Conservation (phyloP, 2,113 vertebrate species). For the Oenanthe melanoleuca region DNA sequence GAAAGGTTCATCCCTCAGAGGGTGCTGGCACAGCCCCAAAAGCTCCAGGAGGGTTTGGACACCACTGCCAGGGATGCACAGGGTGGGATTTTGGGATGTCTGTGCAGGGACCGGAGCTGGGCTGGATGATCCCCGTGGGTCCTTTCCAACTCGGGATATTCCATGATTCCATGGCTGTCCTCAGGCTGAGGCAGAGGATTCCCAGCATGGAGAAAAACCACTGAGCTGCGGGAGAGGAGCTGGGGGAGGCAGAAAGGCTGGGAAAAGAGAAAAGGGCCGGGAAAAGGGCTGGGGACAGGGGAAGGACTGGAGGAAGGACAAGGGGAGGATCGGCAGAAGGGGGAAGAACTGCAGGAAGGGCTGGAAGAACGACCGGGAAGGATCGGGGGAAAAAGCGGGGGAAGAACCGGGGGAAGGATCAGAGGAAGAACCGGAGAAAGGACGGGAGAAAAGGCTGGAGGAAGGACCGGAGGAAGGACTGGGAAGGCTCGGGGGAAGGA, state of each 20-base stretch:
- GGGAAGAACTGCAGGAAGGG: background rate
- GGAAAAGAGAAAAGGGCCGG: background rate
- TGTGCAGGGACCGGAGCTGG: background rate
- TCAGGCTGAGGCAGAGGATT: background rate
- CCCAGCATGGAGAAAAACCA: background rate
- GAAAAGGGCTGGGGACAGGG: background rate
- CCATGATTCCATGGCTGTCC: background rate
- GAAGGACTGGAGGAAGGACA: background rate
- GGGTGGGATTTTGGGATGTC: background rate
- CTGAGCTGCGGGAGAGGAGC: background rate
- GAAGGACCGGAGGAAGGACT: too few relatives aligned
- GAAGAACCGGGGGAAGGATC: too few relatives aligned
- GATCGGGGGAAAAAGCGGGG: too few relatives aligned
- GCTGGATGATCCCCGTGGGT: background rate
- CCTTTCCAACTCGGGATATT: background rate
- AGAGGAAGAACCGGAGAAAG: too few relatives aligned
- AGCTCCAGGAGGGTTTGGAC: background rate
- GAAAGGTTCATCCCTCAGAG: background rate
- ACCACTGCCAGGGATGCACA: rapidly evolving
- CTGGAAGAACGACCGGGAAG: background rate
- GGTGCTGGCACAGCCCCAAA: rapidly evolving
- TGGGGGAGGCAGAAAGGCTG: rapidly evolving
- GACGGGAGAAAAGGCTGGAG: too few relatives aligned
- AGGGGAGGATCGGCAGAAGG: too few relatives aligned
- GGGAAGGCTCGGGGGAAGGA: too few relatives aligned